Evolutionary conservation across 1,140 invertebrate species (phyloP), one percentile per base, ranked within the genome.

Genomic region (Euborellia annulipes): DNA sequence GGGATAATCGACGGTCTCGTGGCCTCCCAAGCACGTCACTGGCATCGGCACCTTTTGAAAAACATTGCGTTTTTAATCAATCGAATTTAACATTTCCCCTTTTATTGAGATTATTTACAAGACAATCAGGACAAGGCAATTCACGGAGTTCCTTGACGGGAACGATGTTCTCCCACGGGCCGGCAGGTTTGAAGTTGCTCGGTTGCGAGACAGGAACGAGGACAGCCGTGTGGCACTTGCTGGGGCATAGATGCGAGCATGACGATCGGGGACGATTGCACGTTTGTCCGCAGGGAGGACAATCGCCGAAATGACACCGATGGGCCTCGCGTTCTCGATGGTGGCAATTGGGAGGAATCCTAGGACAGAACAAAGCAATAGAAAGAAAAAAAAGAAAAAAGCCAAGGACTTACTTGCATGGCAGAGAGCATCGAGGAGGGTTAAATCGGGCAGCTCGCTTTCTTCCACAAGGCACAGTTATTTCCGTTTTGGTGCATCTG

Each of bases 401-500:
- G 57, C 62, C 62, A n/a, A n/a, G n/a, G n/a, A n/a, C n/a, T n/a
- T 62, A 76, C 73, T 66, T 71, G 64, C 89, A 93, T 2, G 68
- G 63, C 46, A 78, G 68, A 36, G 68, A 70, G 55, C 87, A 95
- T 53, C 73, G 74, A 2, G 87, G 87, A 18, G 84, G 80, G n/a
- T n/a, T n/a, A n/a, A n/a, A n/a, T 58, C 77, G 79, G 0, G 79
- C 79, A 52, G 71, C 71, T 43, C 77, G 79, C 50, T 84, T 79
- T 36, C 76, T 71, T 0, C 90, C 89, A 68, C 91, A 95, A 0
- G 88, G 86, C 2, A 94, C 83, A n/a, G 69, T 77, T 17, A 87
- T 73, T 42, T 72, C 75, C 19, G 83, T 90, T 30, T 68, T 66
- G 23, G 85, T 84, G 64, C 92, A 96, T 32, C 73, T 70, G 56